Evolutionary conservation across 2,797 vertebrate genomes (phyloP).

Genomic region (Parauchenoglanis ngamensis): DNA sequence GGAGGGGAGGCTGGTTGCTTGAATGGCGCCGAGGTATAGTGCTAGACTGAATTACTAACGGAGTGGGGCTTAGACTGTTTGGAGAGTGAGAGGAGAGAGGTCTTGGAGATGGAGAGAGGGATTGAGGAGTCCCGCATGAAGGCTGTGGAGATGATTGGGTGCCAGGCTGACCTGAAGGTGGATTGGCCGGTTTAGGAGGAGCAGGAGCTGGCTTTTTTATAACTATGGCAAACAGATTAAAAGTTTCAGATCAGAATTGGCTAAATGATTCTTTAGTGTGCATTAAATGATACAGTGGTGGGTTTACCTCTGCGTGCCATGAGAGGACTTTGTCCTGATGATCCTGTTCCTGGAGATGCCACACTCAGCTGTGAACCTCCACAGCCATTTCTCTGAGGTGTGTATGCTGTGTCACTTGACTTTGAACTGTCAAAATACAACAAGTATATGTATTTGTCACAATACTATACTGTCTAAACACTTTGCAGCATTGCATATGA

Average conservation of each 20-base stretch:
- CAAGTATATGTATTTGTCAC: not conserved
- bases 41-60: slow-evolving; percentile 68
- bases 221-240: slow-evolving; percentile 69
- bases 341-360: slow-evolving; percentile 69
- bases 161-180: slow-evolving; percentile 81
- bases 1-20: slow-evolving; percentile 84
- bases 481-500: not conserved
- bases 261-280: not conserved
- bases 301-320: slow-evolving; percentile 84
- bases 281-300: not conserved
- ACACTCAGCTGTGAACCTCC: slow-evolving; percentile 72
- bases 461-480: not conserved
- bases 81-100: slow-evolving; percentile 79
- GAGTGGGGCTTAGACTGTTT: slow-evolving; percentile 68
- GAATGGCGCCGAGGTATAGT: slow-evolving; percentile 82
- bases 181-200: slow-evolving; percentile 91
- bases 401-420: slow-evolving; percentile 76
- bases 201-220: slow-evolving; percentile 95
- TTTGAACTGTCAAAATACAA: slow-evolving; percentile 75
- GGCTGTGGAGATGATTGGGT: slow-evolving; percentile 66
- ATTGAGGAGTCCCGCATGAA: slow-evolving; percentile 70
- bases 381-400: slow-evolving; percentile 79
- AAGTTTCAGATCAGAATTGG: not conserved
- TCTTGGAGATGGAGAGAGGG: slow-evolving; percentile 79
- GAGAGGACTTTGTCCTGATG: slow-evolving; percentile 89